These are phyloP conservation scores for Fundulus diaphanus DNA, from an alignment of 2,797 vertebrate genomes.

Conservation along the genomic window DNA sequence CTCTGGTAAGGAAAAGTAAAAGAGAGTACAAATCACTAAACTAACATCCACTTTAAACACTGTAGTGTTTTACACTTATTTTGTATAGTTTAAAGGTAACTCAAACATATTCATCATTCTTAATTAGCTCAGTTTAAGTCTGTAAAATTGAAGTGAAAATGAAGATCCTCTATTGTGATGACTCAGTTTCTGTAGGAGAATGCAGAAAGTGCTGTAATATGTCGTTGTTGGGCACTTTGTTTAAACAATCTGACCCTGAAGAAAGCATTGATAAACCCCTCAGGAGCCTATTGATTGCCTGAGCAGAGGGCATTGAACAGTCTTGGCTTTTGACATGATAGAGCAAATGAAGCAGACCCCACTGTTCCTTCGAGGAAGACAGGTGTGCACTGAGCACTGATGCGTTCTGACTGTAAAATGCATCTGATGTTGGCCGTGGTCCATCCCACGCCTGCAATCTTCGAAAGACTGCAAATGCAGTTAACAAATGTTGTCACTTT, in stretches of 20 bases:
- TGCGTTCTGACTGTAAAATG: conserved; percentile 45
- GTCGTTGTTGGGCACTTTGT: neutral
- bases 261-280: conserved; percentile 2
- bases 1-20: no score
- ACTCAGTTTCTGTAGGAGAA: conserved; percentile 1
- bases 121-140: neutral
- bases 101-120: neutral
- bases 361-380: conserved; percentile 46
- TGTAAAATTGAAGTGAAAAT: neutral
- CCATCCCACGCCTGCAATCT: conserved; percentile 24
- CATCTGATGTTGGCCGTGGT: conserved; percentile 31
- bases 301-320: conserved; percentile 6
- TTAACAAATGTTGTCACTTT: conserved; percentile 45
- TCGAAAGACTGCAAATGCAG: conserved; percentile 18
- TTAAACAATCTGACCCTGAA: conserved; percentile 18
- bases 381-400: conserved; percentile 54
- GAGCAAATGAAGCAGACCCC: conserved; percentile 45
- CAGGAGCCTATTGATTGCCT: conserved; percentile 9
- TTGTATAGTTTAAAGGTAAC: neutral
- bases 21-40: no score
- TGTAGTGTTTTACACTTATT: neutral
- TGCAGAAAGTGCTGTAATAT: neutral
- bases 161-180: neutral
- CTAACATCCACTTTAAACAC: no score
- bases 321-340: conserved; percentile 29